These are phyloP conservation scores for Doris montereyensis DNA, from an alignment of 2,888 invertebrate genomes.

Conservation along the genomic window DNA sequence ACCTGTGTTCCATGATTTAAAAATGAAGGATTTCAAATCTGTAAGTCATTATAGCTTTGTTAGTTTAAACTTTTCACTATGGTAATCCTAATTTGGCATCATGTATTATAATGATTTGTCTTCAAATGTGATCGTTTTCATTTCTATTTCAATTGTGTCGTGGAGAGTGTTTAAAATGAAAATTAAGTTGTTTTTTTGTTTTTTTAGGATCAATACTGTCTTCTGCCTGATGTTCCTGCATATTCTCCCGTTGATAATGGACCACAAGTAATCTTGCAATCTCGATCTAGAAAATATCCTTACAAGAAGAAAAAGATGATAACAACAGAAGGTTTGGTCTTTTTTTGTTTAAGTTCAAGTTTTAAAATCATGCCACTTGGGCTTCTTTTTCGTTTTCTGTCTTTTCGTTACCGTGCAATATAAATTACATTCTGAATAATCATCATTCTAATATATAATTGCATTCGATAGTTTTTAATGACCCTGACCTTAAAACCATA, in stretches of 20 bases:
- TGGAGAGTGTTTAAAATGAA: no score
- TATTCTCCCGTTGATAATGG: slow-evolving; percentile 64
- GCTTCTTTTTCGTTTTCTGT: background rate
- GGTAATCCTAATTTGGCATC: no score
- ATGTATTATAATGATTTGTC: no score
- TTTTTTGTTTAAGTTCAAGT: background rate
- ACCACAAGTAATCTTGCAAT: slow-evolving; percentile 44
- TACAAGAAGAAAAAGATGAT: slow-evolving; percentile 54
- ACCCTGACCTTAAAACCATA: no score
- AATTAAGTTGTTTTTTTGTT: no score
- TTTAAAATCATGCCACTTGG: background rate
- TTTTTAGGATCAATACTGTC: slow-evolving; percentile 52
- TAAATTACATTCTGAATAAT: no score
- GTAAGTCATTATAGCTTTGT: slow-evolving; percentile 37
- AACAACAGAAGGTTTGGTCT: slow-evolving; percentile 57
- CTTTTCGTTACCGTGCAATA: no score
- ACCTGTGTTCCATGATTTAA: slow-evolving; percentile 60
- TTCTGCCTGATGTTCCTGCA: slow-evolving; percentile 55
- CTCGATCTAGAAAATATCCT: slow-evolving; percentile 60
- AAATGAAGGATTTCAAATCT: slow-evolving; percentile 50
- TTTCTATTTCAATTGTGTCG: no score
- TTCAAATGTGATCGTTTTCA: no score
- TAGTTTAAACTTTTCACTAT: no score
- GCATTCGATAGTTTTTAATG: no score
- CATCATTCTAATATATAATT: no score